phyloP scores from a whole-genome alignment of 2,797 vertebrate species.

The Coluber constrictor region DNA sequence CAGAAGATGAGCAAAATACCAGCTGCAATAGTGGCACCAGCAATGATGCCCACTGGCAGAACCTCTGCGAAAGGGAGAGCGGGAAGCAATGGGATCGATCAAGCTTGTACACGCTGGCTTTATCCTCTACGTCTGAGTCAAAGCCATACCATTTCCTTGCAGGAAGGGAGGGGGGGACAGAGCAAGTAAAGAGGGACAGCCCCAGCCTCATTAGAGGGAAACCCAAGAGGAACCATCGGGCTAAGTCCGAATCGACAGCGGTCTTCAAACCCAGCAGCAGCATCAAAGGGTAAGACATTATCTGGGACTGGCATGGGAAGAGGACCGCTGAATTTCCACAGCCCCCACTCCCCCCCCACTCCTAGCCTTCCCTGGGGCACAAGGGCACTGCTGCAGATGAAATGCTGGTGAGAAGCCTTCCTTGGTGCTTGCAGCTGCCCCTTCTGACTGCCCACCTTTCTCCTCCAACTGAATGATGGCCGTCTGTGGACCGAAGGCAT shows the following conservation, averaged over 20 bases:
- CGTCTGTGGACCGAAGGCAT: slow-evolving; percentile 88
- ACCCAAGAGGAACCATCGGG: background rate
- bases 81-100: fast-evolving
- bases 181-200: background rate
- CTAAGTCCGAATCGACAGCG: background rate
- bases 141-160: background rate
- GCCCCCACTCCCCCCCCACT: background rate
- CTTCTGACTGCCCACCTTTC: slow-evolving; percentile 58
- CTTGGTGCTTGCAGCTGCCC: background rate
- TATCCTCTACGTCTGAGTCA: background rate
- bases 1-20: slow-evolving; percentile 81
- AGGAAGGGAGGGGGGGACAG: background rate
- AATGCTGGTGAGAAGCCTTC: background rate
- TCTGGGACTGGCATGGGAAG: background rate
- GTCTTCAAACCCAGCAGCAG: background rate
- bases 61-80: slow-evolving; percentile 74
- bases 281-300: background rate
- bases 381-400: background rate
- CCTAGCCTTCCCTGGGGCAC: background rate
- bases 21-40: slow-evolving; percentile 83
- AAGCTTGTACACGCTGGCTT: background rate
- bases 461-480: slow-evolving; percentile 93
- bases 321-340: background rate
- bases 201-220: background rate
- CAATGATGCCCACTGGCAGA: slow-evolving; percentile 89